Percentiles rank a stretch among this genome's conserved stretches.
Evolutionary conservation across 2,113 vertebrate species (phyloP).

Genomic region (Ifrita kowaldi): DNA sequence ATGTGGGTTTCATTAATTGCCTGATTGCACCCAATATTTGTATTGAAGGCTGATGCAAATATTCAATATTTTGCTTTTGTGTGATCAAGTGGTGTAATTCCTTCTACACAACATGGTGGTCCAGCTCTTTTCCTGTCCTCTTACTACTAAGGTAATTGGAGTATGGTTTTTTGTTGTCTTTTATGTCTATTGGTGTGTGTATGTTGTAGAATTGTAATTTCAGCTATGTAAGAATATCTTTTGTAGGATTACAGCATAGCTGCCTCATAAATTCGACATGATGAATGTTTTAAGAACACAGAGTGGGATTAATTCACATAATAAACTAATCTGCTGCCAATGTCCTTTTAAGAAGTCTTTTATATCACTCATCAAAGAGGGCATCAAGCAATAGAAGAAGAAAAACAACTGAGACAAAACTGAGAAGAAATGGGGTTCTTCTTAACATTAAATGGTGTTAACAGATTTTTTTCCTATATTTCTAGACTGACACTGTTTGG

Average conservation of each 20-base stretch:
- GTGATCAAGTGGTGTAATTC: neutral
- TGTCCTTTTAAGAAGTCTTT: slow-evolving; percentile 17
- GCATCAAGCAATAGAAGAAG: neutral
- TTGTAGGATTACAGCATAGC: neutral
- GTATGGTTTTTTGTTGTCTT: neutral
- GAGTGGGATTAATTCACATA: slow-evolving; percentile 12
- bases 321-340: slow-evolving; percentile 20
- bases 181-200: neutral
- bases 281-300: neutral
- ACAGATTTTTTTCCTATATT: neutral
- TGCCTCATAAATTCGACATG: neutral
- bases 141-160: neutral
- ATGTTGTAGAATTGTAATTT: neutral
- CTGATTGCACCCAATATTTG: fast-evolving
- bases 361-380: slow-evolving; percentile 33
- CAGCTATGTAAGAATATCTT: neutral
- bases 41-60: neutral
- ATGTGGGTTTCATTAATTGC: neutral
- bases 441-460: neutral
- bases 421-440: neutral
- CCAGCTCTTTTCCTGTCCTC: neutral
- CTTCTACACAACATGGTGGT: neutral
- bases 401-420: neutral
- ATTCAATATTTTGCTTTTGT: neutral
- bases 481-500: neutral